Percentiles rank a stretch among this genome's conserved stretches.
phyloP scores from a whole-genome alignment of 2,888 invertebrate species.

The Malachius bipustulatus region DNA sequence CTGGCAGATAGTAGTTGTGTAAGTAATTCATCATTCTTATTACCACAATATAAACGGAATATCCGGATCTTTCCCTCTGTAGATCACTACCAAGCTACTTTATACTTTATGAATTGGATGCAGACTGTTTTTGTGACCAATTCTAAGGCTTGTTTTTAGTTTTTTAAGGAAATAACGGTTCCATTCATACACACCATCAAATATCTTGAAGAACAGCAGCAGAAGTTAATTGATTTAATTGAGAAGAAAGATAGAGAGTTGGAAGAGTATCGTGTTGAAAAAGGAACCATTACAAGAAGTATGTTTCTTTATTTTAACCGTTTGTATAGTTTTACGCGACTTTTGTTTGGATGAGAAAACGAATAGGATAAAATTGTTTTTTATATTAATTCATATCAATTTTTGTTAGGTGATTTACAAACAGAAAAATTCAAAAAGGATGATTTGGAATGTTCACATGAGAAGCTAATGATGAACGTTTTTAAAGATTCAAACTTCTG shows the following conservation, averaged over 20 bases:
- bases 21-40: too few relatives aligned
- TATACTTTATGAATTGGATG: too few relatives aligned
- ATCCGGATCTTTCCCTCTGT: too few relatives aligned
- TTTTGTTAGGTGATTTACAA: neutral
- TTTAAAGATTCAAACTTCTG: neutral
- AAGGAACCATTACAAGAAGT: constrained; percentile 40
- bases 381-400: too few relatives aligned
- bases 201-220: constrained; percentile 39
- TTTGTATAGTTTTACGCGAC: too few relatives aligned
- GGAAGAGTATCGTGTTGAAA: constrained; percentile 41
- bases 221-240: constrained; percentile 35
- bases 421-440: constrained; percentile 1
- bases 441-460: neutral
- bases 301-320: constrained; percentile 16
- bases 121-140: too few relatives aligned
- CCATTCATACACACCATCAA: constrained; percentile 36
- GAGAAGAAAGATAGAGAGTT: constrained; percentile 45
- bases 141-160: constrained; percentile 26
- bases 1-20: too few relatives aligned
- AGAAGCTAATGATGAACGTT: neutral
- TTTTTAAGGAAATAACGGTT: constrained; percentile 29
- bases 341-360: too few relatives aligned
- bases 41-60: too few relatives aligned
- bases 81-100: too few relatives aligned
- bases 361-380: too few relatives aligned